Conservation (phyloP, 2,113 vertebrate species). For the Nothoprocta perdicaria region DNA sequence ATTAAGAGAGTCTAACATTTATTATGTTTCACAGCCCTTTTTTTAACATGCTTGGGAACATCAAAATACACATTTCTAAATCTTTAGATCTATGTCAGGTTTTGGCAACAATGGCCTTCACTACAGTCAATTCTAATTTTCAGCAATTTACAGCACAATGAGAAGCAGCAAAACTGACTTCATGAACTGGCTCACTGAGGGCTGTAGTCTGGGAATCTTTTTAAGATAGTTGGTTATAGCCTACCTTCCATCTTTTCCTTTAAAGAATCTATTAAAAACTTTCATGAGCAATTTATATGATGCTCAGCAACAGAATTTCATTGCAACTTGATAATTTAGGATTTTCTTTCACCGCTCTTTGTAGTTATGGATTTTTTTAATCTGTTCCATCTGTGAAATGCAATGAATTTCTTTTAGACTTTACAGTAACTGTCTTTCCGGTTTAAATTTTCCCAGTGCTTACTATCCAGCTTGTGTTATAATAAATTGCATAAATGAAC, state of each 20-base stretch:
- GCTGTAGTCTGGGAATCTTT: not conserved
- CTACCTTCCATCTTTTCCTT: not conserved
- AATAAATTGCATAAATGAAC: slow-evolving; percentile 68
- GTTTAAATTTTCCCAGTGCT: slow-evolving; percentile 75
- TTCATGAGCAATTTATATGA: not conserved
- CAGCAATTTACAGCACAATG: not conserved
- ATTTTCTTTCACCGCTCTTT: slow-evolving; percentile 46
- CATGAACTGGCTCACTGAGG: not conserved
- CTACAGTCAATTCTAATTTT: not conserved
- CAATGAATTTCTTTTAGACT: slow-evolving; percentile 75
- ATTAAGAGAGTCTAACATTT: not conserved
- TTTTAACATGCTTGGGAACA: not conserved
- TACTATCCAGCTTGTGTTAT: slow-evolving; percentile 38
- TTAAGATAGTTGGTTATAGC: not conserved
- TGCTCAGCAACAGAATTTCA: slow-evolving; percentile 21
- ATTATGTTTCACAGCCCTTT: not conserved
- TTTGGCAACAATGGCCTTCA: not conserved
- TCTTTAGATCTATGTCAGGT: not conserved
- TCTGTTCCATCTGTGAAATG: slow-evolving; percentile 67
- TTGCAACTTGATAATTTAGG: slow-evolving; percentile 55
- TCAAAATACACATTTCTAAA: not conserved
- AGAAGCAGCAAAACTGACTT: not conserved
- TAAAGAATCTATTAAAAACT: not conserved
- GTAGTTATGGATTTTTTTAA: slow-evolving; percentile 32
- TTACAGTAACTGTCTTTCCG: slow-evolving; percentile 67